A percentile compares a stretch with the other conserved stretches of the same genome.
These are phyloP conservation scores for Ochropleura plecta DNA, from an alignment of 2,888 invertebrate genomes.

Conservation along the genomic window DNA sequence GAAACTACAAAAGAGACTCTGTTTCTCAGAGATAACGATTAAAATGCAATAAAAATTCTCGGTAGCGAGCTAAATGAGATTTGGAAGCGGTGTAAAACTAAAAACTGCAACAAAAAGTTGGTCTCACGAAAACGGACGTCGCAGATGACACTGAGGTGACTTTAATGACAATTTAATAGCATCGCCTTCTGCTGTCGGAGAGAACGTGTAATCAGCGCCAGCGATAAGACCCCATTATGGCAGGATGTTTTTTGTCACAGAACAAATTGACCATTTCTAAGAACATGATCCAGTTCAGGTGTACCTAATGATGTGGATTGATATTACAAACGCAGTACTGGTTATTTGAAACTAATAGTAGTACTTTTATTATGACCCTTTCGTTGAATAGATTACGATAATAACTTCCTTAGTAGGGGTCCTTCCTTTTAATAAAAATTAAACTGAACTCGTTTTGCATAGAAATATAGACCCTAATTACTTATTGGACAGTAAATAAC, in stretches of 20 bases:
- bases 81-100: constrained; percentile 79
- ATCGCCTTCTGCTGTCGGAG: constrained; percentile 85
- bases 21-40: constrained; percentile 70
- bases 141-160: constrained; percentile 88
- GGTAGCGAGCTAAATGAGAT: constrained; percentile 50
- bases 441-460: constrained; percentile 22
- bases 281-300: constrained; percentile 75
- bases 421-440: constrained; percentile 20
- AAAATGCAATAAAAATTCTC: constrained; percentile 68
- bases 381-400: constrained; percentile 35
- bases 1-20: constrained; percentile 67
- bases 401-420: constrained; percentile 37
- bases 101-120: constrained; percentile 88
- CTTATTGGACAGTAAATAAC: background rate
- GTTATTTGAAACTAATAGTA: constrained; percentile 53
- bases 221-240: constrained; percentile 84
- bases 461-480: constrained; percentile 15
- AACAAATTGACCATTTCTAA: constrained; percentile 79
- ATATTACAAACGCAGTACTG: constrained; percentile 54
- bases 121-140: constrained; percentile 85
- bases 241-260: constrained; percentile 80
- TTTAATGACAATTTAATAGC: constrained; percentile 91
- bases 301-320: constrained; percentile 67
- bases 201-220: constrained; percentile 86
- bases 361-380: constrained; percentile 33